These are phyloP conservation scores for Spicauda simplicius DNA, from an alignment of 2,888 invertebrate genomes.

Conservation along the genomic window DNA sequence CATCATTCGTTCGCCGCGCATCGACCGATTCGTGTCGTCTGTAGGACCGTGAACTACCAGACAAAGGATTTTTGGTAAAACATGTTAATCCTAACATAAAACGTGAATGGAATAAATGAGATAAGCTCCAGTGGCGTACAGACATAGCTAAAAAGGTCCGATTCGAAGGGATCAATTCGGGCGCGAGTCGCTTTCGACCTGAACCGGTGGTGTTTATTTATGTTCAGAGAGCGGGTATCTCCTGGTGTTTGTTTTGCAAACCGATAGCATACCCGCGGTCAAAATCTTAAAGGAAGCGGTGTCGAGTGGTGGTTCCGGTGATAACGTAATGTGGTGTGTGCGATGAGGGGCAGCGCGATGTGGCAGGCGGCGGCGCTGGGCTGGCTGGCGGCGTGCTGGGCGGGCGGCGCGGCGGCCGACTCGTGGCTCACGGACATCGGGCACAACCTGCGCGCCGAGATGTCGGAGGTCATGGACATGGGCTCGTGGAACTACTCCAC, in stretches of 20 bases:
- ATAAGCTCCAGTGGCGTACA: constrained; percentile 38
- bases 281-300: constrained; percentile 48
- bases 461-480: constrained; percentile 84
- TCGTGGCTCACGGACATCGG: constrained; percentile 83
- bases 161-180: constrained; percentile 4
- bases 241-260: constrained; percentile 76
- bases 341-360: constrained; percentile 51
- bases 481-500: constrained; percentile 85
- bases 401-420: constrained; percentile 51
- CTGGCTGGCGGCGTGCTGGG: constrained; percentile 46
- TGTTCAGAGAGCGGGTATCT: constrained; percentile 71
- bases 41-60: constrained; percentile 40
- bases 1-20: constrained; percentile 42
- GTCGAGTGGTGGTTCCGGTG: constrained; percentile 29
- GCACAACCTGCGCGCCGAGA: constrained; percentile 83
- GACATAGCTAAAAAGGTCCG: constrained; percentile 11
- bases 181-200: constrained; percentile 51
- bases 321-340: constrained; percentile 44
- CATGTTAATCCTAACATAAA: constrained; percentile 66
- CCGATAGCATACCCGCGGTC: constrained; percentile 61
- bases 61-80: constrained; percentile 56
- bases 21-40: constrained; percentile 49
- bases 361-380: constrained; percentile 46
- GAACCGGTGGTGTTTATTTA: constrained; percentile 65
- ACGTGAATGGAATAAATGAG: constrained; percentile 45